Conservation (phyloP, 2,888 invertebrate species). For the Drosophila ustulata region DNA sequence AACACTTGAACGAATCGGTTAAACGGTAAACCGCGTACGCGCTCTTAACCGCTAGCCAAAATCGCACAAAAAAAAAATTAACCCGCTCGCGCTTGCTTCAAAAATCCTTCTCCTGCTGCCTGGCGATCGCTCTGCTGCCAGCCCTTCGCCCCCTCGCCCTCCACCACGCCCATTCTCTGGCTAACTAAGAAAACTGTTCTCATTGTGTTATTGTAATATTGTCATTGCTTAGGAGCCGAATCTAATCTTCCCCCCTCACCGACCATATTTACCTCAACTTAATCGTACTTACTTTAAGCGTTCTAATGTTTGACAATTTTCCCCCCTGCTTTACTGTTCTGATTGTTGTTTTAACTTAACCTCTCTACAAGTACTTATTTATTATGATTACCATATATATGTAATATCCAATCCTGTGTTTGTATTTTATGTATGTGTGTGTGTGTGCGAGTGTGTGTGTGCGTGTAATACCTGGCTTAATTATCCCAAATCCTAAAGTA, state of each 20-base stretch:
- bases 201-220: slow-evolving; percentile 69
- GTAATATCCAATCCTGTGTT: slow-evolving; percentile 32
- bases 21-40: slow-evolving; percentile 32
- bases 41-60: slow-evolving; percentile 40
- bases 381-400: slow-evolving; percentile 27
- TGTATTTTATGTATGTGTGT: slow-evolving; percentile 30
- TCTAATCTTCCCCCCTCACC: slow-evolving; percentile 9
- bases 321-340: slow-evolving; percentile 66
- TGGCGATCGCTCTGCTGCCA: slow-evolving; percentile 46
- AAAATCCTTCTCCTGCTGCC: slow-evolving; percentile 13
- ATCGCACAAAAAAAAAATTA: slow-evolving; percentile 48
- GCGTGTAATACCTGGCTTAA: slow-evolving; percentile 39
- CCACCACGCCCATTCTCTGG: slow-evolving; percentile 11
- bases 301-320: slow-evolving; percentile 64
- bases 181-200: slow-evolving; percentile 49
- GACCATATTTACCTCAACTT: slow-evolving; percentile 26
- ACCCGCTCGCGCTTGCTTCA: slow-evolving; percentile 72
- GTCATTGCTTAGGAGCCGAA: slow-evolving; percentile 78
- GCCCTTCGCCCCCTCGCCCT: slow-evolving; percentile 26
- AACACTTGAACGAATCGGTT: slow-evolving; percentile 28
- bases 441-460: slow-evolving; percentile 41
- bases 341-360: slow-evolving; percentile 70
- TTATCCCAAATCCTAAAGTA: slow-evolving; percentile 28
- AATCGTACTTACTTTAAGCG: slow-evolving; percentile 55
- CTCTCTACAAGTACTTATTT: slow-evolving; percentile 40